Evolutionary conservation across 35 echinoderm and acorn worm genomes (phyloP).

Genomic region (Anneissia japonica): DNA sequence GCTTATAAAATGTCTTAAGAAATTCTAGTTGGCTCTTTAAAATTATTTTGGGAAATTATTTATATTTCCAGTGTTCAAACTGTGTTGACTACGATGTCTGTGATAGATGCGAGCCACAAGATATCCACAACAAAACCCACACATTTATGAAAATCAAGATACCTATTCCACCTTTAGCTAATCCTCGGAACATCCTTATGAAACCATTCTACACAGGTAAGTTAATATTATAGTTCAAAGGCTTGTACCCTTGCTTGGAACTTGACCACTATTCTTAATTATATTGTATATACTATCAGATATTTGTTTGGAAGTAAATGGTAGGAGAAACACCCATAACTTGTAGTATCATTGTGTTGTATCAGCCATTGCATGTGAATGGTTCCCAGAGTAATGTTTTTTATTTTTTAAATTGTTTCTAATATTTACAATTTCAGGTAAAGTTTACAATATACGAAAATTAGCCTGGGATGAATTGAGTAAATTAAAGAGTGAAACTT

Average conservation of each 20-base stretch:
- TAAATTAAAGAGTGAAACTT: slow-evolving; percentile 56
- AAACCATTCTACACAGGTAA: slow-evolving; percentile 93
- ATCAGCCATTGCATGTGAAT: no score
- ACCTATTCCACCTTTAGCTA: slow-evolving; percentile 87
- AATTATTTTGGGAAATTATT: slow-evolving; percentile 5
- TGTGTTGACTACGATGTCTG: slow-evolving; percentile 95
- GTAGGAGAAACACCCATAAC: no score
- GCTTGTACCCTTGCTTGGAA: no score
- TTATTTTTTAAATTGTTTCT: neutral
- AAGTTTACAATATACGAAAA: slow-evolving; percentile 49
- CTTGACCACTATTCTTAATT: no score
- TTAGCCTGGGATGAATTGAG: slow-evolving; percentile 79
- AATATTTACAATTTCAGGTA: slow-evolving; percentile 58
- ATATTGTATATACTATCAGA: no score
- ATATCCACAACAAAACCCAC: slow-evolving; percentile 78
- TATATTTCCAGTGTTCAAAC: slow-evolving; percentile 70
- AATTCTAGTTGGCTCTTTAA: neutral
- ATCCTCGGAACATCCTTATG: slow-evolving; percentile 79
- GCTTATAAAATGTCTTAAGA: neutral
- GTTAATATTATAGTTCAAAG: no score
- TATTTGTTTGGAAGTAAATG: no score
- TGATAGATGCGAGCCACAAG: slow-evolving; percentile 79
- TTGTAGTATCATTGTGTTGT: no score
- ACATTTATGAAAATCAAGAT: slow-evolving; percentile 79
- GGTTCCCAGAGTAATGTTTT: no score